phyloP scores from a whole-genome alignment of 2,888 invertebrate genomes.

The Pristionchus entomophagus region DNA sequence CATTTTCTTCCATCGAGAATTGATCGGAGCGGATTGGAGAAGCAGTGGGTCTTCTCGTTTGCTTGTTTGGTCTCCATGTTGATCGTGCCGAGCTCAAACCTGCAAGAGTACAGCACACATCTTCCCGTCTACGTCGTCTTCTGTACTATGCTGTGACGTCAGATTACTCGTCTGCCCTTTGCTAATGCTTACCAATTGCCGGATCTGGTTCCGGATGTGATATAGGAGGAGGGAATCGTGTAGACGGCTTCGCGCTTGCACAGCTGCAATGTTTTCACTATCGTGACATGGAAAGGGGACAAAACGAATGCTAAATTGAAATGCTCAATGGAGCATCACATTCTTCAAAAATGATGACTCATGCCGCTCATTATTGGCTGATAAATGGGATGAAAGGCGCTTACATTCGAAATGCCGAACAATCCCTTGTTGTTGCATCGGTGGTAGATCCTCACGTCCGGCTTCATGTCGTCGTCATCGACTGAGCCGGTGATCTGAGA shows the following conservation, averaged over 20 bases:
- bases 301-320: too few species aligned
- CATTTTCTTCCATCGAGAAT: slow-evolving; percentile 19
- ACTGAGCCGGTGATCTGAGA: neutral
- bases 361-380: too few species aligned
- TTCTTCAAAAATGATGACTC: too few species aligned
- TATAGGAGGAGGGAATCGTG: slow-evolving; percentile 21
- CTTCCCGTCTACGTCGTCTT: too few species aligned
- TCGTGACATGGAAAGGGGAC: too few species aligned
- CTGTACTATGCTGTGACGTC: too few species aligned
- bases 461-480: slow-evolving; percentile 15
- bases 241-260: slow-evolving; percentile 33
- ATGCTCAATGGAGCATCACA: too few species aligned
- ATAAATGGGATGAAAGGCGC: too few species aligned
- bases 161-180: too few species aligned
- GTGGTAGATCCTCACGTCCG: slow-evolving; percentile 24
- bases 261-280: neutral
- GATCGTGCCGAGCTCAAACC: slow-evolving; percentile 21
- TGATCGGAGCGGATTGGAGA: slow-evolving; percentile 5
- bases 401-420: slow-evolving; percentile 8
- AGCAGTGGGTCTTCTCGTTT: slow-evolving; percentile 33
- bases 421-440: slow-evolving; percentile 31
- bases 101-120: neutral
- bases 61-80: slow-evolving; percentile 8
- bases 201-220: neutral
- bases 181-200: neutral